Evolutionary conservation across 2,113 vertebrate genomes (phyloP).

Genomic region (Microtus oregoni): DNA sequence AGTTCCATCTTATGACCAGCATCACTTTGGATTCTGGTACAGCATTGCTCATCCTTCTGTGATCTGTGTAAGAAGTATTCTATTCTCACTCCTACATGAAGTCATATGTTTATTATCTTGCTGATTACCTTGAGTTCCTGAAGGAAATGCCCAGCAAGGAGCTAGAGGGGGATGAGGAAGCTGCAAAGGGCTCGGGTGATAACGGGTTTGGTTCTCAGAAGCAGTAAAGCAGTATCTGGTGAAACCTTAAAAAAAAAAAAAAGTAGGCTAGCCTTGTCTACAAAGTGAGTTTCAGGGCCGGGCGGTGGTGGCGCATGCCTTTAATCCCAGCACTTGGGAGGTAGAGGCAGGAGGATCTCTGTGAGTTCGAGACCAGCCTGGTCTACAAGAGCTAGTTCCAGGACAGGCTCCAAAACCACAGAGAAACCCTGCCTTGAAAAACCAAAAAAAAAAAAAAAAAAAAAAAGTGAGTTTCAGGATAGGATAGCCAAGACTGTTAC

Average conservation of each 20-base stretch:
- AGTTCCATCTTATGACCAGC: constrained; percentile 91
- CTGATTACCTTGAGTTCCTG: neutral
- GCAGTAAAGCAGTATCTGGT: neutral
- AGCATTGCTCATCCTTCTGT: constrained; percentile 92
- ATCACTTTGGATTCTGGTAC: constrained; percentile 98
- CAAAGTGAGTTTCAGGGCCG: too few species aligned
- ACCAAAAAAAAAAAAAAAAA: neutral
- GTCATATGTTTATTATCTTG: neutral
- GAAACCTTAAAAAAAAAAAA: neutral
- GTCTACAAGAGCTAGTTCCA: too few species aligned
- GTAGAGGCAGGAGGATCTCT: too few species aligned
- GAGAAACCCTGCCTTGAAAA: too few species aligned
- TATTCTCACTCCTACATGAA: neutral
- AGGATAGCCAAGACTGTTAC: too few species aligned
- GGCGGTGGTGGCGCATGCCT: too few species aligned
- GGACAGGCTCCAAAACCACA: too few species aligned
- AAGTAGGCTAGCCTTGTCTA: too few species aligned
- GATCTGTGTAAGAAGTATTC: constrained; percentile 92
- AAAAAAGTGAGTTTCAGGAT: too few species aligned
- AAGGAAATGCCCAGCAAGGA: neutral
- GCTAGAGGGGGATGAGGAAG: neutral
- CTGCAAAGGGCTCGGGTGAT: neutral
- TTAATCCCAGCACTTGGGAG: too few species aligned
- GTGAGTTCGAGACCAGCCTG: too few species aligned
- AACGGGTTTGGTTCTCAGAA: neutral